Evolutionary conservation across 2,113 vertebrate species (phyloP).

Genomic region (Podocnemis expansa): DNA sequence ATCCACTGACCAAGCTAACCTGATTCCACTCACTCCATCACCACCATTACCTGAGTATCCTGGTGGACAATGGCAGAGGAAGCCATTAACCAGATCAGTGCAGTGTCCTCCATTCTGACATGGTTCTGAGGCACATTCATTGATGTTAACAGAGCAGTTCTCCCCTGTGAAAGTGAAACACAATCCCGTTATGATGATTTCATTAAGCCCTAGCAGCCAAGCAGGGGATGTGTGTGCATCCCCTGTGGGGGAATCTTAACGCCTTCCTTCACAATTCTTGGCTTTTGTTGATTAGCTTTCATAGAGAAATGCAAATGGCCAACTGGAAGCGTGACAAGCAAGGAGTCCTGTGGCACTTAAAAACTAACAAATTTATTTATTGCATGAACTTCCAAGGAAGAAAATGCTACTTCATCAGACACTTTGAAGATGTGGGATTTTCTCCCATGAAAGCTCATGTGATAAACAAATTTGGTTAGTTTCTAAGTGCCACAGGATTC

Average conservation of each 20-base stretch:
- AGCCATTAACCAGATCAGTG: slow-evolving; percentile 83
- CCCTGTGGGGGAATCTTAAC: neutral
- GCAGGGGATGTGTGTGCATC: fast-evolving
- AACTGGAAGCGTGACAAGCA: too few species aligned
- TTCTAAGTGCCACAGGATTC: too few species aligned
- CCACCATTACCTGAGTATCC: slow-evolving; percentile 87
- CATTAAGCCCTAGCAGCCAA: neutral
- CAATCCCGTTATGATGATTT: neutral
- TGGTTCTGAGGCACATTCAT: slow-evolving; percentile 87
- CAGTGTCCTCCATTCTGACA: slow-evolving; percentile 88
- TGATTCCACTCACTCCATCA: neutral
- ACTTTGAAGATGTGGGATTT: too few species aligned
- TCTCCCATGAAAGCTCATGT: too few species aligned
- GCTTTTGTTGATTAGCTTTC: neutral
- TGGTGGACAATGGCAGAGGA: slow-evolving; percentile 82
- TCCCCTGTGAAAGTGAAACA: slow-evolving; percentile 78
- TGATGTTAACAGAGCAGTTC: slow-evolving; percentile 84
- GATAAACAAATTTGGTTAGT: too few species aligned
- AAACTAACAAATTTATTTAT: too few species aligned
- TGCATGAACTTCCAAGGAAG: too few species aligned
- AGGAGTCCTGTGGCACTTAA: too few species aligned
- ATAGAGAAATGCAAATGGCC: neutral
- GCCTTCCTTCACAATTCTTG: neutral
- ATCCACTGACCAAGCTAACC: fast-evolving
- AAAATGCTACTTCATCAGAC: too few species aligned